A percentile compares a stretch with the other conserved stretches of the same genome.
These are phyloP conservation scores for Camelus bactrianus DNA, from an alignment of 2,113 vertebrate species.

Conservation along the genomic window DNA sequence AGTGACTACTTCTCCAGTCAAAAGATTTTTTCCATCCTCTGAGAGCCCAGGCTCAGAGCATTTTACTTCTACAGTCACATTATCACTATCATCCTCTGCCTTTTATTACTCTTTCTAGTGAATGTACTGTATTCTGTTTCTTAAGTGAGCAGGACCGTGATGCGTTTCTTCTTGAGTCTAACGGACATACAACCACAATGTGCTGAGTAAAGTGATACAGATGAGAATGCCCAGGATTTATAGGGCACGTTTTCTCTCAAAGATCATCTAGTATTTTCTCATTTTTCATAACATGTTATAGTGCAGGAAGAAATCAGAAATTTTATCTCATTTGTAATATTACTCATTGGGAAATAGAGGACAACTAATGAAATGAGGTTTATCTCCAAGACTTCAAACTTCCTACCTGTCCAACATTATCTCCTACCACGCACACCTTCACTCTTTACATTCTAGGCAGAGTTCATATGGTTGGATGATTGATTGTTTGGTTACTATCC, in stretches of 20 bases:
- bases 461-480: not conserved
- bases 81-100: not conserved
- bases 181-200: not conserved
- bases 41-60: not conserved
- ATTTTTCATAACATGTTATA: not conserved
- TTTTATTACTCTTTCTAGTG: slow-evolving; percentile 28
- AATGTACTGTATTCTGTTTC: not conserved
- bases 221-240: not conserved
- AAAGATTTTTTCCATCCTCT: not conserved
- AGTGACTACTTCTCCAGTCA: not conserved
- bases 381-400: not conserved
- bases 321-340: not conserved
- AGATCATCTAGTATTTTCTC: not conserved
- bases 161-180: not conserved
- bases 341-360: slow-evolving; percentile 14
- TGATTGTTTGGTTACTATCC: not conserved
- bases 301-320: slow-evolving; percentile 7
- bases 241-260: not conserved
- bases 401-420: not conserved
- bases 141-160: not conserved
- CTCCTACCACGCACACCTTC: not conserved
- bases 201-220: not conserved
- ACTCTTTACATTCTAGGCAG: not conserved
- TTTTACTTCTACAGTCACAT: slow-evolving; percentile 6
- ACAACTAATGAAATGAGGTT: not conserved